phyloP scores from a whole-genome alignment of 2,797 vertebrate genomes.

The Neosilurus mollespiculum region DNA sequence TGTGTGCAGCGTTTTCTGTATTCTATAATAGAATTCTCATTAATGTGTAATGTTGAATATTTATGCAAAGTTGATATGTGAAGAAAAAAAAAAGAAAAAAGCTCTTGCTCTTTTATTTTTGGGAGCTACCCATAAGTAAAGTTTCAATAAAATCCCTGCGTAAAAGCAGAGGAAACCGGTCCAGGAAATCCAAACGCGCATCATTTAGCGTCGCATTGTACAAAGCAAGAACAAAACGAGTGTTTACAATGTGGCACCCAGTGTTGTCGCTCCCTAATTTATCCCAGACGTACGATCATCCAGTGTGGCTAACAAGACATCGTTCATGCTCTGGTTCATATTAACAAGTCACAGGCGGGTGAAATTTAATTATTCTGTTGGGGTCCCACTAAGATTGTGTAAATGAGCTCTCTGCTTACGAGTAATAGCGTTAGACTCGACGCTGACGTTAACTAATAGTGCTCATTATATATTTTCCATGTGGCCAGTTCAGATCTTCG shows the following conservation, averaged over 20 bases:
- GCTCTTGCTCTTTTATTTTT: background rate
- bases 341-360: conserved; percentile 70
- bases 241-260: background rate
- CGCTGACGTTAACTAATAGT: conserved; percentile 77
- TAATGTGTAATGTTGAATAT: background rate
- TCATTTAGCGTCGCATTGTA: background rate
- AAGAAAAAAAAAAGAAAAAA: background rate
- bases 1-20: background rate
- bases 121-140: background rate
- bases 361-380: conserved; percentile 80
- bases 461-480: conserved; percentile 79
- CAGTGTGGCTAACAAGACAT: conserved; percentile 67
- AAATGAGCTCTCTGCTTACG: conserved; percentile 57
- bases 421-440: conserved; percentile 56
- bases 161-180: background rate
- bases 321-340: conserved; percentile 66
- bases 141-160: too few relatives aligned
- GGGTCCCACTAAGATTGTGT: conserved; percentile 61
- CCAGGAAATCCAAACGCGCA: background rate
- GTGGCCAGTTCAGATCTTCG: conserved; percentile 64
- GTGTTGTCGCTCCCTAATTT: conserved; percentile 25
- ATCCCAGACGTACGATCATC: conserved; percentile 63
- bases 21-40: background rate
- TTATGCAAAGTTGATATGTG: background rate
- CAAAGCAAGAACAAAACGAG: background rate